A percentile compares a stretch with the other conserved stretches of the same genome.
phyloP scores from a whole-genome alignment of 2,888 invertebrate species.

The Eupelmus urozonus region DNA sequence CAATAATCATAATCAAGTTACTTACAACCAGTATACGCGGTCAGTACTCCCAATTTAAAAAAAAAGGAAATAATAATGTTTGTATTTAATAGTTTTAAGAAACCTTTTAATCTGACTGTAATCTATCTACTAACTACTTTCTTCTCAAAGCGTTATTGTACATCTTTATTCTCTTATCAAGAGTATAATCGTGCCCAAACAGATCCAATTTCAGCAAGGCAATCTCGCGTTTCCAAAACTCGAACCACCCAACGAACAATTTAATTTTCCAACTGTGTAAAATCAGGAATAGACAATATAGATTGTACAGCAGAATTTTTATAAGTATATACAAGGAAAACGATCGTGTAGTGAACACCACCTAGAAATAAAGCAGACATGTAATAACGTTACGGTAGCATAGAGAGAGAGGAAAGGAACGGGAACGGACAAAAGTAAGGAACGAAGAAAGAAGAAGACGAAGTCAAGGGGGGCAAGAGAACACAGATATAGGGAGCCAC shows the following conservation, averaged over 20 bases:
- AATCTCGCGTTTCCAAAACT: no score
- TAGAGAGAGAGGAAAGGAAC: constrained; percentile 60
- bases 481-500: not conserved
- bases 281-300: constrained; percentile 37
- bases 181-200: no score
- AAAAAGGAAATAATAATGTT: no score
- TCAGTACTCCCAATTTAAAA: no score
- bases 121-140: no score
- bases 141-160: no score
- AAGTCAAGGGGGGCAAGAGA: not conserved
- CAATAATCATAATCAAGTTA: no score
- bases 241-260: not conserved
- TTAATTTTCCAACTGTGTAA: constrained; percentile 45
- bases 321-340: constrained; percentile 64
- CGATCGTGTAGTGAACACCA: constrained; percentile 71
- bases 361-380: constrained; percentile 75
- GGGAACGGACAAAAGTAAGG: constrained; percentile 13
- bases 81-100: no score
- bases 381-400: constrained; percentile 68
- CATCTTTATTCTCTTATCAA: no score
- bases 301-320: constrained; percentile 42
- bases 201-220: no score
- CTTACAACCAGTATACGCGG: no score
- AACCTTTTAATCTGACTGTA: no score
- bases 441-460: not conserved